phyloP scores from a whole-genome alignment of 1,140 invertebrate species.

The Leucophenga varia region DNA sequence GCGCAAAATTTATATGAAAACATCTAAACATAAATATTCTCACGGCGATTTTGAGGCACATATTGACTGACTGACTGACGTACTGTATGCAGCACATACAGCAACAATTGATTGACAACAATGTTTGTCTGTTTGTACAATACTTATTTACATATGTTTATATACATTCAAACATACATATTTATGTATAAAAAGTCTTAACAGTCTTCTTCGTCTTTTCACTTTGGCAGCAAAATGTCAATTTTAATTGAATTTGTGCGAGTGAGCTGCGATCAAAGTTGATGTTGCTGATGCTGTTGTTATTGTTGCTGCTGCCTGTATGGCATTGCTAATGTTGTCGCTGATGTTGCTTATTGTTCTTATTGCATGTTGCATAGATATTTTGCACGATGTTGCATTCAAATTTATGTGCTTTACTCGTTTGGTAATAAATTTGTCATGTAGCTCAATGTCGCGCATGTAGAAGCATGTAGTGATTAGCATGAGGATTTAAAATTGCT shows the following conservation, averaged over 20 bases:
- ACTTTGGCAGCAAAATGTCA: constrained; percentile 34
- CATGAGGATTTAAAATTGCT: too few relatives aligned
- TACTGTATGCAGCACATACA: too few relatives aligned
- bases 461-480: too few relatives aligned
- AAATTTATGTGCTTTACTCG: constrained; percentile 31
- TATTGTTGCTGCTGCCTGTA: not conserved
- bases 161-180: too few relatives aligned
- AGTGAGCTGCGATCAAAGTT: not conserved
- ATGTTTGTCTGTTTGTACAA: too few relatives aligned
- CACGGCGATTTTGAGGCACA: not conserved
- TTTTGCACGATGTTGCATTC: too few relatives aligned
- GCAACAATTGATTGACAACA: too few relatives aligned
- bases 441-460: too few relatives aligned
- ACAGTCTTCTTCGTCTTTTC: not conserved
- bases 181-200: too few relatives aligned
- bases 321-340: constrained; percentile 26
- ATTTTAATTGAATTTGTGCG: constrained; percentile 51
- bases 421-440: constrained; percentile 50
- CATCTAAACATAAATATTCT: not conserved
- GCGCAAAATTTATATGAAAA: not conserved
- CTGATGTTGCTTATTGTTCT: constrained; percentile 18
- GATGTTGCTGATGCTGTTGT: too few relatives aligned
- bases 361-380: too few relatives aligned
- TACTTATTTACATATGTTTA: not conserved
- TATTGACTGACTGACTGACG: not conserved